These are phyloP conservation scores for Drosophila quadrilineata DNA, from an alignment of 1,140 invertebrate species.

Conservation along the genomic window DNA sequence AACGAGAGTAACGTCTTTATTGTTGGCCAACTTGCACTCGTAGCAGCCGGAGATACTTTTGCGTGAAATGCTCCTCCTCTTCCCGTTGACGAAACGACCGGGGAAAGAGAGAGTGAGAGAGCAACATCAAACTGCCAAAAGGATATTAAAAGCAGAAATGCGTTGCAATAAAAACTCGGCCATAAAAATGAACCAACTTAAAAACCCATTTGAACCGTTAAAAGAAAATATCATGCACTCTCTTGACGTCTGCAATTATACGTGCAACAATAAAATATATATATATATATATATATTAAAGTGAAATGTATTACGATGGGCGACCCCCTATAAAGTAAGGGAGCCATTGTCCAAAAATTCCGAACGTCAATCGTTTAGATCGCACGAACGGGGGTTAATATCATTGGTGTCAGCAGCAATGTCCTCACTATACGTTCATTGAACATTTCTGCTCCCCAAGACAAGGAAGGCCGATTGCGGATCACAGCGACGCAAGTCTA, in stretches of 20 bases:
- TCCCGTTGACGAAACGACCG: not conserved
- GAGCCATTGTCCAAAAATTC: slow-evolving; percentile 66
- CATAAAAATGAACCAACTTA: not conserved
- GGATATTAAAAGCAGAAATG: slow-evolving; percentile 21
- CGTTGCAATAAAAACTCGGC: slow-evolving; percentile 25
- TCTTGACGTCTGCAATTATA: no score
- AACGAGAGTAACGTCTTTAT: slow-evolving; percentile 74
- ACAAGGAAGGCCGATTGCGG: slow-evolving; percentile 59
- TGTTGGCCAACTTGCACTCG: slow-evolving; percentile 52
- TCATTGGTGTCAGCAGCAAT: slow-evolving; percentile 77
- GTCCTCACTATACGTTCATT: slow-evolving; percentile 73
- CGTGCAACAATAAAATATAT: no score
- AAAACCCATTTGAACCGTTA: not conserved
- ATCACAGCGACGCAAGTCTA: not conserved
- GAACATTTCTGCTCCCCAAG: slow-evolving; percentile 75
- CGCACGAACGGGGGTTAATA: slow-evolving; percentile 53
- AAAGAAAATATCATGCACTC: no score
- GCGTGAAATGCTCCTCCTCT: slow-evolving; percentile 1
- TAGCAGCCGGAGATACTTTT: no score
- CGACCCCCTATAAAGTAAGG: slow-evolving; percentile 73
- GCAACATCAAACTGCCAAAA: not conserved
- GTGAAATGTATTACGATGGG: slow-evolving; percentile 38
- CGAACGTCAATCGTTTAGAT: slow-evolving; percentile 39
- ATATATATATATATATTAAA: no score
- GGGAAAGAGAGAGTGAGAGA: not conserved